Base-by-base conservation (phyloP, 2,797 vertebrate genomes). In the Eospalax fontanierii region DNA sequence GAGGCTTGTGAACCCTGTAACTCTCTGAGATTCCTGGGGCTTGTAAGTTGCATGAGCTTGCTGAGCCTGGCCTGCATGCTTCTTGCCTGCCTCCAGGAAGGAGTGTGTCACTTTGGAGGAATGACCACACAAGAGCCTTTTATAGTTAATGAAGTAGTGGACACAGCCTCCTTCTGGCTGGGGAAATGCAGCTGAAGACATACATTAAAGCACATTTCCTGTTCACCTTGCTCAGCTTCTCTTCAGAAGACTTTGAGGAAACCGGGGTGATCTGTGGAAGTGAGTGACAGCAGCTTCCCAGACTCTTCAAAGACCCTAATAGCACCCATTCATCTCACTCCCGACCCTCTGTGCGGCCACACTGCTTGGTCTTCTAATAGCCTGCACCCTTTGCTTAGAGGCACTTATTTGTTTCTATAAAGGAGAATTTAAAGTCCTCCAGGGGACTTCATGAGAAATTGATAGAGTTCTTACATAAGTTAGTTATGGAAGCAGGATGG, bases 331-430 rank as follows among this genome's bases (percentile, higher is more conserved):
- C 19, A 7, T 94, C 94, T 97, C 82, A 71, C 66, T 94, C 86
- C 81, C 54, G 71, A 85, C 66, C 59, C 38, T 76, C 85, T 93
- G 87, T 4, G 33, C 1, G 97, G 79, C 1, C 70, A 95, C n/a
- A 43, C 26, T 50, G 19, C 35, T 96, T 95, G 88, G 43, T 95
- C 63, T 65, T 90, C 84, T 85, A 71, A 43, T 91, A 22, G 80
- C n/a, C 87, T 24, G 91, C 97, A 90, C 83, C 22, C 35, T 79
- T 50, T 14, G 0, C 63, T 94, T 24, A 59, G 24, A 0, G 0
- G 86, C 24, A 90, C 24, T 76, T 65, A 35, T 88, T 79, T 89
- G 89, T 89, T 96, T 91, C 18, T 33, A 54, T 75, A 91, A 93
- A 75, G 16, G 65, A 71, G 70, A 89, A 90, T 76, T 16, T 35